Base-by-base conservation (phyloP, 2,113 vertebrate genomes). In the Phycodurus eques region DNA sequence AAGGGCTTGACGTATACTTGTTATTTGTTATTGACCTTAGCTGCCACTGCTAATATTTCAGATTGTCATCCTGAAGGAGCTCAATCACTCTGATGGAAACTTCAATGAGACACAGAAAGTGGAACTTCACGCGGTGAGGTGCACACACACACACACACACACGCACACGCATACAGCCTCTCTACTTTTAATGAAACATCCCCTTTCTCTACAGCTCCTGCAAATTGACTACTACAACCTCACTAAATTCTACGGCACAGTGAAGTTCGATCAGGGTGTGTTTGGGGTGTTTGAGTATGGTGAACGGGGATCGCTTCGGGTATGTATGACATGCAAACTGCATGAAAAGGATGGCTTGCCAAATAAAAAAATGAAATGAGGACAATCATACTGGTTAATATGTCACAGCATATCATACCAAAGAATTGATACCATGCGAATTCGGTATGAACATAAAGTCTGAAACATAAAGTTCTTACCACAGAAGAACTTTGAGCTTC, bases 211-310 rank as follows among this genome's bases (percentile, higher is more conserved):
- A 47, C 86, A 99, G 98, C 90, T 99, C 65, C 88, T 96, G 44
- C 94, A 93, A 78, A 94, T 98, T 12, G 97, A 99, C 91, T 99
- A 98, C 78, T 95, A 95, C 92, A 99, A 95, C 89, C 90, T 99
- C 79, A 98, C 95, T 31, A 99, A 99, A 91, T 99, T 99, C 91
- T 99, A 99, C 0, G 98, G 98, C 82, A 99, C 98, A 0, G 95
- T 96, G 87, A 96, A 95, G 90, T 89, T 96, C 49, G 95, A 96
- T 19, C 42, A 89, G 14, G 93, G 89, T 46, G 95, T 96, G 85
- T 97, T 96, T 42, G 95, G 92, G 4, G 96, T 99, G 87, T 93
- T 93, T 14, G 98, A 99, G 76, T 98, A 96, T 66, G 98, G 96
- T 0, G 96, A 98, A 85, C 93, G 96, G 82, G 97, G 96, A 31